phyloP scores from a whole-genome alignment of 1,140 invertebrate genomes.

The Neelides sp. region DNA sequence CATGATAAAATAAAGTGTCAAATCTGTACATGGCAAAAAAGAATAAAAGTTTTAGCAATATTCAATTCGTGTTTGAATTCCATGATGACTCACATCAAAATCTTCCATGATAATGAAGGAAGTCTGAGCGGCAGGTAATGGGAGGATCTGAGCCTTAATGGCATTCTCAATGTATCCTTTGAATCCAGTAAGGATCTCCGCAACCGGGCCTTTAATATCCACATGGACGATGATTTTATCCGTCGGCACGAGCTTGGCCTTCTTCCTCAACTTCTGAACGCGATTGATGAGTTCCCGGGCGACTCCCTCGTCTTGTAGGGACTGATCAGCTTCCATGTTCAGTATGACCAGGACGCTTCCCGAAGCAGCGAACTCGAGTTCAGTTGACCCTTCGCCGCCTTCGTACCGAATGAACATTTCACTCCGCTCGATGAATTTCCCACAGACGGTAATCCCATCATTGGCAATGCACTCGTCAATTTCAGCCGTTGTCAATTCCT shows the following conservation, averaged over 20 bases:
- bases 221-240: conserved; percentile 81
- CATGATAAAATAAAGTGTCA: conserved; percentile 33
- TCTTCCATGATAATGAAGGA: conserved; percentile 10
- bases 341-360: conserved; percentile 35
- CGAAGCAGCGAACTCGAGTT: conserved; percentile 43
- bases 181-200: conserved; percentile 54
- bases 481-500: conserved; percentile 59
- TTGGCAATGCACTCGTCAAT: conserved; percentile 61
- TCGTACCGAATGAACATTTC: conserved; percentile 79
- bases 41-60: conserved; percentile 61
- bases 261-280: conserved; percentile 93
- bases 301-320: conserved; percentile 62
- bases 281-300: conserved; percentile 92
- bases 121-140: background rate
- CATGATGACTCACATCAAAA: conserved; percentile 36
- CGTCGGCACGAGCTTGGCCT: conserved; percentile 80
- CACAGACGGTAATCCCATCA: conserved; percentile 57
- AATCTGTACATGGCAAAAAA: conserved; percentile 60
- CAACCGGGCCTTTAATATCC: conserved; percentile 45
- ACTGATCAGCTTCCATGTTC: conserved; percentile 56
- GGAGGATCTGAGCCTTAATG: conserved; percentile 54
- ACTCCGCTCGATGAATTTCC: conserved; percentile 59
- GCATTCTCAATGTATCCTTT: conserved; percentile 63
- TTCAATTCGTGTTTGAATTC: conserved; percentile 40
- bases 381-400: conserved; percentile 41